Evolutionary conservation across 2,797 vertebrate species (phyloP).

Genomic region (Harpagifer antarcticus): DNA sequence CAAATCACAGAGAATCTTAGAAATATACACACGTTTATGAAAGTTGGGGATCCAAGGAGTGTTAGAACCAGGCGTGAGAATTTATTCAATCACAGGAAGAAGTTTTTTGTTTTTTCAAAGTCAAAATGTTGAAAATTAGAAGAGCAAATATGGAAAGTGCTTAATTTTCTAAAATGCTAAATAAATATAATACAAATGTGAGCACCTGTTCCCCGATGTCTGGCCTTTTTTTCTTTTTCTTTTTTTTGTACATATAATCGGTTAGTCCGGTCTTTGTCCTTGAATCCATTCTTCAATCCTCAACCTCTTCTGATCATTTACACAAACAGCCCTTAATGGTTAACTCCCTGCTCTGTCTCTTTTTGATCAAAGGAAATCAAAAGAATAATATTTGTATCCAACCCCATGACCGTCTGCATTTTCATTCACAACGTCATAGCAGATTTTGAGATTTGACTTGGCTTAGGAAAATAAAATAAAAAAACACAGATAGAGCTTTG

Average conservation of each 20-base stretch:
- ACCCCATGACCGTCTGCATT: neutral
- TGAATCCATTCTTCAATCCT: neutral
- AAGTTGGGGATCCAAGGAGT: no score
- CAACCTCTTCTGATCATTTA: neutral
- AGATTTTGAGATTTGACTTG: neutral
- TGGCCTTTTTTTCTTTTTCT: no score
- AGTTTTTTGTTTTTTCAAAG: no score
- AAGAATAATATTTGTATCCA: neutral
- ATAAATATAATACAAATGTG: no score
- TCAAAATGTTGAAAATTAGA: no score
- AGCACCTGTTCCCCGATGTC: no score
- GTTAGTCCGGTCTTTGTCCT: neutral
- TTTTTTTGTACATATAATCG: neutral
- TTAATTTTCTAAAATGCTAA: no score
- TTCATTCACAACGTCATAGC: neutral
- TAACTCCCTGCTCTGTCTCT: neutral
- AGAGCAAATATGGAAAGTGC: no score
- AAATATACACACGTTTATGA: no score
- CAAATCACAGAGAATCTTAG: neutral
- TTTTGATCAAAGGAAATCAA: neutral
- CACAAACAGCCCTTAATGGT: neutral
- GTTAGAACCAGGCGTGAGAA: no score
- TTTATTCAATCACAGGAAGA: no score
- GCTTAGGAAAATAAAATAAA: neutral
- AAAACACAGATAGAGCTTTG: neutral